Conservation (phyloP, 30 jellyfish, hydroid and myxozoan species). For the Hydractinia symbiolongicarpus region DNA sequence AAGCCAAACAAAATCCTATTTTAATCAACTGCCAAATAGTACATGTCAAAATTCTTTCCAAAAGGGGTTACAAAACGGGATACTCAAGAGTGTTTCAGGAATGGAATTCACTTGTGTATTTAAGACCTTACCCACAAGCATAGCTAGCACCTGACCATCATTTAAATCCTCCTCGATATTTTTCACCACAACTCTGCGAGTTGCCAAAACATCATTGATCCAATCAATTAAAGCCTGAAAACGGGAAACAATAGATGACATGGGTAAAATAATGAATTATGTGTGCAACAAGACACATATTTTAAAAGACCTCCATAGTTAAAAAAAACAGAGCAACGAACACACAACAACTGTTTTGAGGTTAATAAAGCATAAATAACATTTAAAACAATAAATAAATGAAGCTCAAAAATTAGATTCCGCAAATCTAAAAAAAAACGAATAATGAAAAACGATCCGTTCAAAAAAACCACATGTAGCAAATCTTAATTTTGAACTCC, state of each 20-base stretch:
- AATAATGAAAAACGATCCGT: no score
- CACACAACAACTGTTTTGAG: neutral
- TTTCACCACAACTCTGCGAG: slow-evolving; percentile 74
- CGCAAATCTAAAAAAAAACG: no score
- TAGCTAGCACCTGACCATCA: slow-evolving; percentile 87
- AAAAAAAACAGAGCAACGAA: neutral
- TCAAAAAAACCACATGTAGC: no score
- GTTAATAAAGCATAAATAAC: neutral
- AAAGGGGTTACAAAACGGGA: no score
- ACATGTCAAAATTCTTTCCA: no score
- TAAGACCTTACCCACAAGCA: slow-evolving; percentile 65
- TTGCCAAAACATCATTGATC: slow-evolving; percentile 87
- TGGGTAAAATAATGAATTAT: neutral
- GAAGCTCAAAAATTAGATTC: no score
- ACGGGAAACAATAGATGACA: neutral
- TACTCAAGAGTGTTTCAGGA: neutral
- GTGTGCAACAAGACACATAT: neutral
- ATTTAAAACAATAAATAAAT: no score
- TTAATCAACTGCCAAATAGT: no score
- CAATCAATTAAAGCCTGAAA: slow-evolving; percentile 71
- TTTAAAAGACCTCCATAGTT: neutral
- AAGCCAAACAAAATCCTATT: no score
- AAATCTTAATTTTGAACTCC: no score
- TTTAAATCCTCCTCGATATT: slow-evolving; percentile 74
- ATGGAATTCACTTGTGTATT: neutral